Evolutionary conservation across 2,888 invertebrate species (phyloP).

Genomic region (Emesis castigata): DNA sequence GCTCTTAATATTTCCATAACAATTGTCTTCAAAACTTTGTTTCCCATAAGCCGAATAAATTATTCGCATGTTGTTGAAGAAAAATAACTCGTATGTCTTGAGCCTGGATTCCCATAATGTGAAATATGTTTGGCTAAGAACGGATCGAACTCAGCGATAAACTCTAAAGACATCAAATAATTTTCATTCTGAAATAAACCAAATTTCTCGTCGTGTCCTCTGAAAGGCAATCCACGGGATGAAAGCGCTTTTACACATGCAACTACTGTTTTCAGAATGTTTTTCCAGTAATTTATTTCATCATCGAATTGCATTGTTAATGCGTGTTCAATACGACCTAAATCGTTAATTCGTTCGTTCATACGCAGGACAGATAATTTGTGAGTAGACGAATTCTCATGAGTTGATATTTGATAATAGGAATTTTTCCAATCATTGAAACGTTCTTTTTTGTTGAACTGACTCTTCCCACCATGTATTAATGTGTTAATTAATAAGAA

Average conservation of each 20-base stretch:
- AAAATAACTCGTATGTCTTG: too few species aligned
- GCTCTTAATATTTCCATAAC: background rate
- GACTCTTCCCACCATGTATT: background rate
- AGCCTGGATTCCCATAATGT: too few species aligned
- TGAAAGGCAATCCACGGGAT: too few species aligned
- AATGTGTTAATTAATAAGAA: background rate
- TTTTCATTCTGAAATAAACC: too few species aligned
- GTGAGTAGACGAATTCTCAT: background rate
- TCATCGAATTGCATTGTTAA: background rate
- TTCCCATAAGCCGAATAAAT: too few species aligned
- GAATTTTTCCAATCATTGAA: background rate
- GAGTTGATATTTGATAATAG: background rate
- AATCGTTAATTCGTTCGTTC: background rate
- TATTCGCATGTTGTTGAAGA: too few species aligned
- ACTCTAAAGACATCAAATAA: too few species aligned
- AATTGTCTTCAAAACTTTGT: background rate
- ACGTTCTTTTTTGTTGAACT: background rate
- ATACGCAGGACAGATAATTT: background rate
- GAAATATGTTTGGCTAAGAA: too few species aligned
- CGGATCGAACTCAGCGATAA: too few species aligned
- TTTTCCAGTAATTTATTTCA: background rate
- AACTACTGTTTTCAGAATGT: too few species aligned
- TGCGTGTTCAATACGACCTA: background rate
- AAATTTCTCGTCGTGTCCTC: too few species aligned
- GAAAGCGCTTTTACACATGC: too few species aligned